Evolutionary conservation across 2,113 vertebrate genomes (phyloP).

Genomic region (Clarias macrocephalus): DNA sequence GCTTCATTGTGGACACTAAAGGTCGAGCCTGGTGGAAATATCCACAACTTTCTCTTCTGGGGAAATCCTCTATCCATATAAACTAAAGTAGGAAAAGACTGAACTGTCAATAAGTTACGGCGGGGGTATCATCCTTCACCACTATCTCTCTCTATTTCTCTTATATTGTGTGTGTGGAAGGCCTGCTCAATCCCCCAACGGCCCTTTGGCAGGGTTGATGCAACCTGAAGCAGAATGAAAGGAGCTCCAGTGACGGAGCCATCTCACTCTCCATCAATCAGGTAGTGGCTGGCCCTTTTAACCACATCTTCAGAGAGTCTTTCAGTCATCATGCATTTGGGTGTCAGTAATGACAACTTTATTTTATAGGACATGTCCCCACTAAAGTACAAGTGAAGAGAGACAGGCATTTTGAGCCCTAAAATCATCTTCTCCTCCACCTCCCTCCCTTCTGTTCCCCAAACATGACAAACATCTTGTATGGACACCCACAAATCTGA

Average conservation of each 20-base stretch:
- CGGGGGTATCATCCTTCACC: conserved; percentile 31
- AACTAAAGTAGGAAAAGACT: not conserved
- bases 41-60: conserved; percentile 31
- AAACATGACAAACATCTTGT: conserved; percentile 30
- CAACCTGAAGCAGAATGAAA: conserved; percentile 15
- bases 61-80: not conserved
- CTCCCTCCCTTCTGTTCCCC: not conserved
- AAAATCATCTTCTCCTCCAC: conserved; percentile 34
- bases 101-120: conserved; percentile 45
- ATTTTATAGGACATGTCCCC: conserved; percentile 63
- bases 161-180: not conserved
- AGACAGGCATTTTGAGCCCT: conserved; percentile 35
- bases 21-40: conserved; percentile 1
- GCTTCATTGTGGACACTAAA: conserved; percentile 28
- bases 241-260: conserved; percentile 63
- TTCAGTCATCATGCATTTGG: conserved; percentile 72
- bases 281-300: conserved; percentile 62
- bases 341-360: conserved; percentile 64
- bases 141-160: conserved; percentile 31
- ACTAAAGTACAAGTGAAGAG: conserved; percentile 49
- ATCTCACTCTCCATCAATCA: conserved; percentile 76
- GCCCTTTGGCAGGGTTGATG: conserved; percentile 44
- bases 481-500: conserved; percentile 6
- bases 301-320: conserved; percentile 69
- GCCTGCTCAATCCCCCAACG: conserved; percentile 36